phyloP scores from a whole-genome alignment of 2,888 invertebrate genomes.

The Rhamphomyia laevipes region DNA sequence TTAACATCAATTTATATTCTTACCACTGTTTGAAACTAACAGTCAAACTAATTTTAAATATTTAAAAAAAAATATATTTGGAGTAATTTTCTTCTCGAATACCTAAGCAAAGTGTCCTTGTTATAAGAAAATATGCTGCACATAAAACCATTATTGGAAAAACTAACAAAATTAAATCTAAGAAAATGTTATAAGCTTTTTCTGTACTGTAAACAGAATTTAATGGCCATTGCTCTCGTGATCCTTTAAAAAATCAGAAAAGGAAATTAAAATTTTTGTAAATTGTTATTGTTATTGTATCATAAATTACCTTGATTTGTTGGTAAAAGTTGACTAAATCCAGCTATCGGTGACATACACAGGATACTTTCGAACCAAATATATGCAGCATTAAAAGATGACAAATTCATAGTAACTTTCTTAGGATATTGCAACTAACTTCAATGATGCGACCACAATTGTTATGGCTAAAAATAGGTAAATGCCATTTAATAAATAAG shows the following conservation, averaged over 20 bases:
- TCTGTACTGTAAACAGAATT: constrained; percentile 47
- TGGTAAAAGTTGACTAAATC: constrained; percentile 46
- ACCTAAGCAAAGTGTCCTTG: constrained; percentile 26
- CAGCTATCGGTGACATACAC: constrained; percentile 53
- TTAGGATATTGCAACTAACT: constrained; percentile 63
- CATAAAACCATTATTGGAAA: constrained; percentile 53
- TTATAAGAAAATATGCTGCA: constrained; percentile 49
- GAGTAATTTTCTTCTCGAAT: neutral
- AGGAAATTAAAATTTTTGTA: no score
- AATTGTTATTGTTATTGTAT: no score
- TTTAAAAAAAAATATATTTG: neutral
- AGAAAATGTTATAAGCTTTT: constrained; percentile 47
- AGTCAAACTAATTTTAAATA: neutral
- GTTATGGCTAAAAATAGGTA: constrained; percentile 62
- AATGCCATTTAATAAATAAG: no score
- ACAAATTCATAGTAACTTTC: constrained; percentile 69
- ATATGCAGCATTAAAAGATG: constrained; percentile 55
- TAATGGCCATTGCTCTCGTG: constrained; percentile 48
- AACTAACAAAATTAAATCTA: constrained; percentile 52
- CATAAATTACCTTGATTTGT: constrained; percentile 38
- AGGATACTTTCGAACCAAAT: constrained; percentile 54
- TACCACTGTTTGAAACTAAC: no score
- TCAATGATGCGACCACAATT: constrained; percentile 65
- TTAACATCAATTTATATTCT: no score
- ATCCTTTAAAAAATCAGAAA: no score